Evolutionary conservation across 2,888 invertebrate genomes (phyloP).

Genomic region (Archips xylosteana): DNA sequence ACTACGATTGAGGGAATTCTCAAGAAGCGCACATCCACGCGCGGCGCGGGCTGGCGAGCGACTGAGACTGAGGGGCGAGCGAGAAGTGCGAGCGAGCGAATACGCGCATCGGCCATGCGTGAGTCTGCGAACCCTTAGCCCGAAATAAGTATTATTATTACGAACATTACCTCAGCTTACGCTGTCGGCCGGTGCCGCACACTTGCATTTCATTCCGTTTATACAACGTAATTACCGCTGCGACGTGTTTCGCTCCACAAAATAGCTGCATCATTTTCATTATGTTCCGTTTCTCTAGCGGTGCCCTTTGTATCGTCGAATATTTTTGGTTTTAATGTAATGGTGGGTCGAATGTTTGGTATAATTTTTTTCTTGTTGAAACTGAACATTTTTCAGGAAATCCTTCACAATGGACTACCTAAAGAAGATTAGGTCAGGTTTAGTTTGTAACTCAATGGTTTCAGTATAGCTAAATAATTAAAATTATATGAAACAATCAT

Average conservation of each 20-base stretch:
- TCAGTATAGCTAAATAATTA: too few species aligned
- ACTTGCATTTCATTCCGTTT: conserved; percentile 45
- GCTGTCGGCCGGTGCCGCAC: conserved; percentile 38
- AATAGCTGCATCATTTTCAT: conserved; percentile 22
- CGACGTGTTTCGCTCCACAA: conserved; percentile 30
- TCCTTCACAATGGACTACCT: too few species aligned
- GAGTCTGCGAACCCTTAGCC: conserved; percentile 49
- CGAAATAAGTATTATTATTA: conserved; percentile 66
- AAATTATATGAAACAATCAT: too few species aligned
- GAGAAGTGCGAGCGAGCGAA: conserved; percentile 70
- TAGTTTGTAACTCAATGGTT: too few species aligned
- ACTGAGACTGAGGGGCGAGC: conserved; percentile 77
- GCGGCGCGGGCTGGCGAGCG: conserved; percentile 66
- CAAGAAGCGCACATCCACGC: conserved; percentile 54
- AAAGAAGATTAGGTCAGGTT: too few species aligned
- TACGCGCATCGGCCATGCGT: conserved; percentile 65
- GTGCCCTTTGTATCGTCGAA: too few species aligned
- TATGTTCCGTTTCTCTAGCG: neutral
- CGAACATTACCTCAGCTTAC: conserved; percentile 52
- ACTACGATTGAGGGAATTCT: conserved; percentile 62
- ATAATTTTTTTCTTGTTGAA: too few species aligned
- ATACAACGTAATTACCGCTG: conserved; percentile 42
- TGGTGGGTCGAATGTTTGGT: too few species aligned
- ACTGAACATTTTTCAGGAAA: too few species aligned
- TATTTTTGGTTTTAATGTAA: too few species aligned